Conservation (phyloP, 2,888 invertebrate genomes). For the Cataglyphis rosenhaueri region DNA sequence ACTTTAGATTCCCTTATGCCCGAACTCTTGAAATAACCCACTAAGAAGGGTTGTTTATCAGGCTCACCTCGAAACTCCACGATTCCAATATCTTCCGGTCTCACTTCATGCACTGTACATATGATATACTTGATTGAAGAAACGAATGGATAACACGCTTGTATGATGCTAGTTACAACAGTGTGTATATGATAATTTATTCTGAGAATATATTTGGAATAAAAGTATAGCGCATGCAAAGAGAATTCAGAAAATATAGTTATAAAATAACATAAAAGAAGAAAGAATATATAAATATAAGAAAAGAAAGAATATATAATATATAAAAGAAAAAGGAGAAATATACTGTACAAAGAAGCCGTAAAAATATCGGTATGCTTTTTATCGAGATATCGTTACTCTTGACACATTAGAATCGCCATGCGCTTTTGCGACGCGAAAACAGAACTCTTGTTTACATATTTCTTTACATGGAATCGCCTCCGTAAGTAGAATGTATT, state of each 20-base stretch:
- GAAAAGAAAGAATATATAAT: not conserved
- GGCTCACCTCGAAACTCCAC: constrained; percentile 92
- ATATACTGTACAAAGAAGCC: not conserved
- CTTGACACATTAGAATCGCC: not conserved
- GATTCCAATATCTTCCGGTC: constrained; percentile 94
- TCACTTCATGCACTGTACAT: constrained; percentile 89
- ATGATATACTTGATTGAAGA: constrained; percentile 13
- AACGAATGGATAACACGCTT: not conserved
- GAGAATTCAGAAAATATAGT: not conserved
- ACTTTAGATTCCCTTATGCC: constrained; percentile 87
- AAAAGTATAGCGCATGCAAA: not conserved
- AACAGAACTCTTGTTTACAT: constrained; percentile 13
- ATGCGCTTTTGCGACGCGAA: constrained; percentile 8
- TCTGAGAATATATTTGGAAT: not conserved
- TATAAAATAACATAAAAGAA: not conserved
- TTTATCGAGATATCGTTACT: constrained; percentile 16
- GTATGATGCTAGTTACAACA: not conserved
- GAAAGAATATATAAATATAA: not conserved
- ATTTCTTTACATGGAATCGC: constrained; percentile 33
- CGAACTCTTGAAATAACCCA: constrained; percentile 93
- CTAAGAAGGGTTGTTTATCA: constrained; percentile 96
- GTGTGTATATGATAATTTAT: not conserved
- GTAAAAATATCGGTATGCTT: constrained; percentile 12
- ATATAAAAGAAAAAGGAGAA: not conserved
- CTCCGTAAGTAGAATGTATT: constrained; percentile 46